A percentile compares a stretch with the other conserved stretches of the same genome.
Evolutionary conservation across 1,140 invertebrate genomes (phyloP).

Genomic region (Scaptomyza montana): DNA sequence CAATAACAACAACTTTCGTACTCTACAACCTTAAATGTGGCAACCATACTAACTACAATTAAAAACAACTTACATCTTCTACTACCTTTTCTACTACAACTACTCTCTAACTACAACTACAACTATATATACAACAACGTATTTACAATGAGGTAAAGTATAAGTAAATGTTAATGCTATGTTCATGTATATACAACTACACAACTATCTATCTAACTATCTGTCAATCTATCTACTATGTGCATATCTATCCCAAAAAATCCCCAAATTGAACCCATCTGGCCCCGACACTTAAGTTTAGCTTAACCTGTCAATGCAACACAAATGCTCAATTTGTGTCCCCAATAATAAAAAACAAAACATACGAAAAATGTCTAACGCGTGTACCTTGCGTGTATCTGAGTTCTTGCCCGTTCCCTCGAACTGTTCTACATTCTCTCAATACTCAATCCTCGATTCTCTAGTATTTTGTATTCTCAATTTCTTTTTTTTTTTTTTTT

Average conservation of each 20-base stretch:
- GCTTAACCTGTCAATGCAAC: slow-evolving; percentile 46
- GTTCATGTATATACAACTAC: slow-evolving; percentile 40
- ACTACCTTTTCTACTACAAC: slow-evolving; percentile 80
- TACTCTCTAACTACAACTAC: slow-evolving; percentile 76
- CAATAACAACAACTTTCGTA: slow-evolving; percentile 59
- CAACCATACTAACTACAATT: slow-evolving; percentile 77
- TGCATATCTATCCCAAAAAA: slow-evolving; percentile 1
- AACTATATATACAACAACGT: slow-evolving; percentile 80
- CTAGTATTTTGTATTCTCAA: slow-evolving; percentile 6
- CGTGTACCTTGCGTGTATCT: too few relatives aligned
- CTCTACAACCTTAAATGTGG: slow-evolving; percentile 62
- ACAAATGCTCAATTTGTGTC: slow-evolving; percentile 47
- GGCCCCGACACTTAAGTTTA: slow-evolving; percentile 32
- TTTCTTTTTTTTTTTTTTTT: slow-evolving; percentile 2
- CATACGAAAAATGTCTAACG: too few relatives aligned
- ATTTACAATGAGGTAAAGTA: slow-evolving; percentile 84
- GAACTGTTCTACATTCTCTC: slow-evolving; percentile 4
- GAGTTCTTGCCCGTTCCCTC: background rate
- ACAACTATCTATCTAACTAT: slow-evolving; percentile 2
- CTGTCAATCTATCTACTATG: slow-evolving; percentile 3
- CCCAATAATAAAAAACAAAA: slow-evolving; percentile 27
- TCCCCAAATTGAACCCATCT: slow-evolving; percentile 7
- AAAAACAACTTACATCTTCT: slow-evolving; percentile 78
- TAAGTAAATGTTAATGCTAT: slow-evolving; percentile 61
- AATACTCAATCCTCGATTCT: background rate